These are phyloP conservation scores for Parapsyche elsis DNA, from an alignment of 1,140 invertebrate genomes.

Conservation along the genomic window DNA sequence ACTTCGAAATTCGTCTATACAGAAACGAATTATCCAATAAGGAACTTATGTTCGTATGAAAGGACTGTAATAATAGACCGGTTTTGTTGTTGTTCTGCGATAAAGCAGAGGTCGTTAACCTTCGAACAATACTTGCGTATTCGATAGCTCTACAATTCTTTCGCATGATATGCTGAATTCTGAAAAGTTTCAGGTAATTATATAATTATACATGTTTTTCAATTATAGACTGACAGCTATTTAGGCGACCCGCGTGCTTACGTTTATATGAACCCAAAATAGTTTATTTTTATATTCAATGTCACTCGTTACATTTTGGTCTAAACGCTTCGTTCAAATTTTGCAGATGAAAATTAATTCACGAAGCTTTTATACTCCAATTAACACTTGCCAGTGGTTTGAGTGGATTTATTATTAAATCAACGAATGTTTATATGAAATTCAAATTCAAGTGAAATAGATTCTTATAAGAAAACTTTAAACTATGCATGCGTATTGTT, in stretches of 20 bases:
- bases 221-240: background rate
- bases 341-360: too few species aligned
- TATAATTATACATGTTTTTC: too few species aligned
- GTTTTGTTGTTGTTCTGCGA: background rate
- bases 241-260: background rate
- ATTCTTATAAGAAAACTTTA: too few species aligned
- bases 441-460: too few species aligned
- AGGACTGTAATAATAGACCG: background rate
- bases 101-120: background rate
- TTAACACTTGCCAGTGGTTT: too few species aligned
- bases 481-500: too few species aligned
- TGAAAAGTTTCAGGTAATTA: too few species aligned
- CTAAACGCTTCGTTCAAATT: background rate
- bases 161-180: too few species aligned
- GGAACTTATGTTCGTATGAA: background rate
- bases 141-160: too few species aligned
- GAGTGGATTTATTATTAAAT: too few species aligned
- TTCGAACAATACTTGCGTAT: background rate
- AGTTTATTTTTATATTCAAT: slow-evolving; percentile 21
- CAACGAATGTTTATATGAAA: too few species aligned
- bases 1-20: background rate
- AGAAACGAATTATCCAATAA: slow-evolving; percentile 6
- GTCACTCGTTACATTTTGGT: background rate
- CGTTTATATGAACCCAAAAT: background rate
- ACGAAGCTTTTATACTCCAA: too few species aligned